phyloP scores from a whole-genome alignment of 2,113 vertebrate genomes.

The Asarcornis scutulata region DNA sequence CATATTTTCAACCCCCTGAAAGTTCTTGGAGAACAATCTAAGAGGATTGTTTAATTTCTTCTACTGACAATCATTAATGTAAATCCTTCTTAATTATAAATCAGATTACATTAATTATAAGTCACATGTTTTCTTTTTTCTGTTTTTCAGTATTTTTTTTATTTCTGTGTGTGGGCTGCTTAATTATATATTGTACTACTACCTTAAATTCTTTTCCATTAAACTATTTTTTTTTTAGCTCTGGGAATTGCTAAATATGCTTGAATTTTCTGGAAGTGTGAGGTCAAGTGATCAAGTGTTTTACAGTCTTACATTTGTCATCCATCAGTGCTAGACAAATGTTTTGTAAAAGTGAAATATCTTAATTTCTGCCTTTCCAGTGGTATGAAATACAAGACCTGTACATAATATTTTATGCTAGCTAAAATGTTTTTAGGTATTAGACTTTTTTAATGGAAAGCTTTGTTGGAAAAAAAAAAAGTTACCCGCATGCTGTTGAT shows the following conservation, averaged over 20 bases:
- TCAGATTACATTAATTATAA: conserved; percentile 16
- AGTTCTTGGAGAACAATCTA: conserved; percentile 4
- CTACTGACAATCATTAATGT: conserved; percentile 43
- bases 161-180: neutral
- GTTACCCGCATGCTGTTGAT: neutral
- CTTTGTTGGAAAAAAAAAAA: neutral
- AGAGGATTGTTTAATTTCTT: conserved; percentile 47
- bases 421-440: neutral
- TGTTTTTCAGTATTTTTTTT: neutral
- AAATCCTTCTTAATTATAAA: conserved; percentile 46
- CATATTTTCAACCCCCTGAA: conserved; percentile 29
- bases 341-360: neutral
- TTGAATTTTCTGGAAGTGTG: neutral
- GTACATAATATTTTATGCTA: neutral
- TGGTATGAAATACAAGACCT: neutral
- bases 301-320: neutral
- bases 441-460: neutral
- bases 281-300: neutral
- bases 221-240: neutral
- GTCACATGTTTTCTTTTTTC: neutral
- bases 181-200: conserved; percentile 32
- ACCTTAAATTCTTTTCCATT: neutral
- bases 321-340: neutral
- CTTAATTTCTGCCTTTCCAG: neutral
- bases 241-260: neutral